Evolutionary conservation across 2,797 vertebrate species (phyloP).

Genomic region (Falco rusticolus): DNA sequence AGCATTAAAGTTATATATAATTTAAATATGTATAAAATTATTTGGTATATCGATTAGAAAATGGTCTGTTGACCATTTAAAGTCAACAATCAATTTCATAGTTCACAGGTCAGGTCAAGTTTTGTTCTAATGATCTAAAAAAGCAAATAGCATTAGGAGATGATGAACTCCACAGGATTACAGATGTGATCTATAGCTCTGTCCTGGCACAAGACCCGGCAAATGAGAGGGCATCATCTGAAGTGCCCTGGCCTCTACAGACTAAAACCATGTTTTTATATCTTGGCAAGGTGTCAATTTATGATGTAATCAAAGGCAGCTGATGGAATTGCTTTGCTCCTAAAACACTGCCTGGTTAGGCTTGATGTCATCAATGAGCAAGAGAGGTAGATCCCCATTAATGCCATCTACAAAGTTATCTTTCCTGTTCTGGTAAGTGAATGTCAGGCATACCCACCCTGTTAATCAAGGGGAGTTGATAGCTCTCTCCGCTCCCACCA

Average conservation of each 20-base stretch:
- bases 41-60: slow-evolving; percentile 84
- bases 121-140: slow-evolving; percentile 83
- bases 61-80: slow-evolving; percentile 84
- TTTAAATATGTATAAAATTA: slow-evolving; percentile 88
- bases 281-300: slow-evolving; percentile 74
- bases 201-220: slow-evolving; percentile 54
- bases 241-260: slow-evolving; percentile 57
- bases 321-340: slow-evolving; percentile 63
- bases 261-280: slow-evolving; percentile 69
- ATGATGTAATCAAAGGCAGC: slow-evolving; percentile 78
- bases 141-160: slow-evolving; percentile 81
- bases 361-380: slow-evolving; percentile 59
- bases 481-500: neutral
- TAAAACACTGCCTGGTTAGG: slow-evolving; percentile 49
- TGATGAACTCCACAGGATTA: slow-evolving; percentile 81
- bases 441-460: neutral
- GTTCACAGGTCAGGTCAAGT: slow-evolving; percentile 87
- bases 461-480: slow-evolving; percentile 58
- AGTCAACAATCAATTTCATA: slow-evolving; percentile 84
- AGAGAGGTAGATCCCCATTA: slow-evolving; percentile 63
- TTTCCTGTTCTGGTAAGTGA: slow-evolving; percentile 72
- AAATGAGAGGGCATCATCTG: slow-evolving; percentile 61
- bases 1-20: slow-evolving; percentile 87
- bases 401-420: slow-evolving; percentile 59
- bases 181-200: slow-evolving; percentile 77